Conservation (phyloP, 2,797 vertebrate genomes). For the Anguilla pacifica region DNA sequence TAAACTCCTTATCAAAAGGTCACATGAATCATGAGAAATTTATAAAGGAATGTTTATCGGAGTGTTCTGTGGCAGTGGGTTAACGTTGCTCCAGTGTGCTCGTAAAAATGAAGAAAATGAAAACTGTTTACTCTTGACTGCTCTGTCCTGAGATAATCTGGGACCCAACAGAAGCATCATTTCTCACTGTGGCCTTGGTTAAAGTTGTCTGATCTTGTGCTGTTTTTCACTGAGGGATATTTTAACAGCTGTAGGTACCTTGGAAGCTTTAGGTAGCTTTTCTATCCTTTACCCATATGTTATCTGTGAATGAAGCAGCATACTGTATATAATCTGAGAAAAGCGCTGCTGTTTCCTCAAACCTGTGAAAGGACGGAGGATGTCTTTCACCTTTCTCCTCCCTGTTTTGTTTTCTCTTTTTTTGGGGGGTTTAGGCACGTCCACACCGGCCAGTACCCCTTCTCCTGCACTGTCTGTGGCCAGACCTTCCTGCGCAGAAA, state of each 20-base stretch:
- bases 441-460: constrained; percentile 68
- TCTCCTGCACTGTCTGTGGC: constrained; percentile 66
- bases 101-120: too few species aligned
- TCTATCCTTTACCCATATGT: constrained; percentile 5
- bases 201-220: not conserved
- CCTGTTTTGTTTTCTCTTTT: not conserved
- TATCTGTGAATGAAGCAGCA: constrained; percentile 11
- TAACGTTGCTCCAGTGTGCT: too few species aligned
- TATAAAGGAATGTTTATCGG: too few species aligned
- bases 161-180: not conserved
- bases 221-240: not conserved
- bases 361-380: not conserved
- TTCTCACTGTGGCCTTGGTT: constrained; percentile 21
- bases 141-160: too few species aligned
- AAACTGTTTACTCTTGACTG: too few species aligned
- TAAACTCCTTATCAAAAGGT: too few species aligned
- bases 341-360: not conserved
- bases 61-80: too few species aligned
- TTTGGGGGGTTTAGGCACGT: constrained; percentile 49
- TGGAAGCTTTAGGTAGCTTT: too few species aligned
- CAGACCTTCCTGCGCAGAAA: constrained; percentile 69
- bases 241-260: not conserved
- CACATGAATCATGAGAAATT: too few species aligned
- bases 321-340: not conserved
- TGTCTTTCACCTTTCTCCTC: not conserved